Percentiles rank a stretch among this genome's conserved stretches.
Conservation (phyloP, 2,797 vertebrate species). For the Falco columbarius region DNA sequence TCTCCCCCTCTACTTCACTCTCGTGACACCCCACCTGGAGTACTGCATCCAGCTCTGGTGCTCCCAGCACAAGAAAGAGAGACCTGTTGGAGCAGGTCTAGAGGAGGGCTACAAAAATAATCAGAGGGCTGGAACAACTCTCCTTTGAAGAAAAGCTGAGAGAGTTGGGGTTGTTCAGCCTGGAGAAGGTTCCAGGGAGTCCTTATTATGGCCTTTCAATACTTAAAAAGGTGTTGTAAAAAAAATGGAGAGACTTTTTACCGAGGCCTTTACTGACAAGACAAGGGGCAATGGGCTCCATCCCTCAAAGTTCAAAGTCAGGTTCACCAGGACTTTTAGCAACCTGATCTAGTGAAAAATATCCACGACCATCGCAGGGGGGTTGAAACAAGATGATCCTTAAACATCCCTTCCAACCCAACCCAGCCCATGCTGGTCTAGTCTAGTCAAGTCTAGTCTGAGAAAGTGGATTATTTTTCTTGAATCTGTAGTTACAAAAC, state of each 20-base stretch:
- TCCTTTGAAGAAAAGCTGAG: neutral
- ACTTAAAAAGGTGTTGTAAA: neutral
- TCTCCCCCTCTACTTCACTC: rapidly evolving
- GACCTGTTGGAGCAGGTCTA: rapidly evolving
- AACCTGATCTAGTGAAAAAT: no score
- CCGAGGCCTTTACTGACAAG: neutral
- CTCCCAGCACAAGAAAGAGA: rapidly evolving
- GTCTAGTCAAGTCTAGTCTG: neutral
- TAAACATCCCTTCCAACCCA: neutral
- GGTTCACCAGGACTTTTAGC: no score
- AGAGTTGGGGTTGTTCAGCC: neutral
- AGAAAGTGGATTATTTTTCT: neutral
- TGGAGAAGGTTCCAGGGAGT: neutral
- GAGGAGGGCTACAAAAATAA: neutral
- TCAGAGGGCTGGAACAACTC: neutral
- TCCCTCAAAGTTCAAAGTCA: no score
- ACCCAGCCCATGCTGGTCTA: neutral
- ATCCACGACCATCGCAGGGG: neutral
- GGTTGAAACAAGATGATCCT: neutral
- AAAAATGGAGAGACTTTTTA: neutral
- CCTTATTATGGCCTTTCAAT: neutral
- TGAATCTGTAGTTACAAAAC: neutral
- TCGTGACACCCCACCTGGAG: neutral
- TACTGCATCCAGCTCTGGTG: neutral
- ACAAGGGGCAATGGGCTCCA: no score